Percentiles rank a stretch among this genome's conserved stretches.
Conservation (phyloP, 35 echinoderm and acorn worm species). For the Apostichopus japonicus region DNA sequence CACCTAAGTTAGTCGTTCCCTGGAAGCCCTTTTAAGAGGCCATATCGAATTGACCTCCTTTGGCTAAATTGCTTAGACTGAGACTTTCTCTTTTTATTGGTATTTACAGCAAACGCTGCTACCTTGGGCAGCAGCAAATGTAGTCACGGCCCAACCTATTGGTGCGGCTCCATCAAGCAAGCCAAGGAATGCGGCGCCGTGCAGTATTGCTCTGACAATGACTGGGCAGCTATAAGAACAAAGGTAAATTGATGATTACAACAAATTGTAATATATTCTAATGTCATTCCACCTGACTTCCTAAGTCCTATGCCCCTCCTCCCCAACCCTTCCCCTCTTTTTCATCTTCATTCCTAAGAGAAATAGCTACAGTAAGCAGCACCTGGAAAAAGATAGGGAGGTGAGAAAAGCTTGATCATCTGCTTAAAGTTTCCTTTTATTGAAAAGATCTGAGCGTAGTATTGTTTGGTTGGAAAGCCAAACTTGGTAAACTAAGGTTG, state of each 20-base stretch:
- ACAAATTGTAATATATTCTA: background rate
- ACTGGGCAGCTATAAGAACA: slow-evolving; percentile 46
- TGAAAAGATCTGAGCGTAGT: too few relatives aligned
- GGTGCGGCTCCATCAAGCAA: slow-evolving; percentile 43
- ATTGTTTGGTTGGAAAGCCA: too few relatives aligned
- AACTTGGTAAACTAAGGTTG: too few relatives aligned
- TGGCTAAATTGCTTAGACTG: background rate
- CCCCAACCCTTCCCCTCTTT: background rate
- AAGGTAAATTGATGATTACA: background rate
- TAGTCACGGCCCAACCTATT: slow-evolving; percentile 51
- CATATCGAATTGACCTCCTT: too few relatives aligned
- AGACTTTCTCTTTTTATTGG: background rate
- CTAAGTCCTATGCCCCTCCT: too few relatives aligned
- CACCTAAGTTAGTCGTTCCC: too few relatives aligned
- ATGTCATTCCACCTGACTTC: background rate
- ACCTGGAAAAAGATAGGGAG: background rate
- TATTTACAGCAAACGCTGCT: slow-evolving; percentile 52
- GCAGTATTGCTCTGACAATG: slow-evolving; percentile 58
- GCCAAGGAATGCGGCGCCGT: slow-evolving; percentile 62
- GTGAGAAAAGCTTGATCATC: background rate
- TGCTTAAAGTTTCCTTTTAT: background rate
- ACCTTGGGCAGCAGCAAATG: slow-evolving; percentile 34
- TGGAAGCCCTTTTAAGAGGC: too few relatives aligned
- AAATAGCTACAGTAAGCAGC: too few relatives aligned
- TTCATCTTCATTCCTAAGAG: background rate